Evolutionary conservation across 2,888 invertebrate species (phyloP).

Genomic region (Megamerina dolium): DNA sequence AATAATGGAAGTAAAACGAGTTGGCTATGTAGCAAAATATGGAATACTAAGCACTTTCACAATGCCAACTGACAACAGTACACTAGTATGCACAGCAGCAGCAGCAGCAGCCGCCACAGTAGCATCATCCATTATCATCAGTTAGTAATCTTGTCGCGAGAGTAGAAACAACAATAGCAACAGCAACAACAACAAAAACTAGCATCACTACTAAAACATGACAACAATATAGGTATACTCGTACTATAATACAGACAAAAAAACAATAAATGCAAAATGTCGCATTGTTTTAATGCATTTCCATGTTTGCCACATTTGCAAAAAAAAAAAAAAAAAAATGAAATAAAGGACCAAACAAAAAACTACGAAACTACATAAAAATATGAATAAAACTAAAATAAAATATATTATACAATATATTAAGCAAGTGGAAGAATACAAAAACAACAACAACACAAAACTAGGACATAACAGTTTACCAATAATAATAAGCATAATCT

Average conservation of each 20-base stretch:
- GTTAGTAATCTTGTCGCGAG: constrained; percentile 35
- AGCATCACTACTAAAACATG: too few species aligned
- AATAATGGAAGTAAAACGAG: too few species aligned
- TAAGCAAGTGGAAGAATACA: not conserved
- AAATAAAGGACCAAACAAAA: too few species aligned
- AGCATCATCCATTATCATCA: constrained; percentile 40
- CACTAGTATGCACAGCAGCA: not conserved
- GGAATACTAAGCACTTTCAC: constrained; percentile 32
- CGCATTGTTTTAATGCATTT: constrained; percentile 41
- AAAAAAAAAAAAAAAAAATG: too few species aligned
- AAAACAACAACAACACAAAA: not conserved
- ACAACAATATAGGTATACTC: not conserved
- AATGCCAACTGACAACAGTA: constrained; percentile 35
- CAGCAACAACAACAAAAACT: constrained; percentile 13
- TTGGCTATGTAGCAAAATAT: too few species aligned
- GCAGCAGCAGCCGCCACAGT: constrained; percentile 11
- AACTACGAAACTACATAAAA: too few species aligned
- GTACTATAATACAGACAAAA: not conserved
- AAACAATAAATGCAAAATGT: constrained; percentile 28
- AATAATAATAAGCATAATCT: too few species aligned
- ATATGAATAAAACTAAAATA: too few species aligned
- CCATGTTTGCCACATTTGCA: too few species aligned
- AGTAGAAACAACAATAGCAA: constrained; percentile 20
- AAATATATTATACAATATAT: too few species aligned
- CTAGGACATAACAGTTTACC: too few species aligned